Conservation (phyloP, 2,888 invertebrate genomes). For the Lutraria lutraria region DNA sequence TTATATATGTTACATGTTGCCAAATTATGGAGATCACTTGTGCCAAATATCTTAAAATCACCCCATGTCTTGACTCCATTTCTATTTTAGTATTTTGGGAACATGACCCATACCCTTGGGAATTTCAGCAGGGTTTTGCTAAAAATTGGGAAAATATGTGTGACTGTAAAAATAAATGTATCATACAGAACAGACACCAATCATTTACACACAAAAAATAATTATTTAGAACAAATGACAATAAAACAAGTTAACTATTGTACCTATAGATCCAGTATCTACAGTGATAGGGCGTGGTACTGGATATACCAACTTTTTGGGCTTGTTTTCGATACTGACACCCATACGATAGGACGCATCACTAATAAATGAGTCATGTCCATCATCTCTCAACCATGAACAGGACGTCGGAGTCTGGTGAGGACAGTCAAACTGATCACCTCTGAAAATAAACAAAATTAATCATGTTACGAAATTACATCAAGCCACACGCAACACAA, state of each 20-base stretch:
- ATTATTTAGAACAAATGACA: neutral
- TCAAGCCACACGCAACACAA: neutral
- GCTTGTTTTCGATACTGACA: conserved; percentile 68
- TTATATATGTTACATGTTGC: too few species aligned
- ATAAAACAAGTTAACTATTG: neutral
- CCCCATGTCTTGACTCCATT: too few species aligned
- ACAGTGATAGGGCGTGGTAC: conserved; percentile 50
- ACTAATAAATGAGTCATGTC: conserved; percentile 60
- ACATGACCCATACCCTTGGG: too few species aligned
- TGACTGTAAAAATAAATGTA: too few species aligned
- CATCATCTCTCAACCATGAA: conserved; percentile 69
- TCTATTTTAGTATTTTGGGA: too few species aligned
- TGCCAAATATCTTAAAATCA: too few species aligned
- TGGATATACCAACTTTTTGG: conserved; percentile 42
- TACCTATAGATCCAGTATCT: conserved; percentile 70
- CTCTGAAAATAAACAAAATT: conserved; percentile 39
- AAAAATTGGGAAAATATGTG: too few species aligned
- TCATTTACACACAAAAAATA: neutral
- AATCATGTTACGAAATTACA: neutral
- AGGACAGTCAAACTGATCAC: conserved; percentile 74
- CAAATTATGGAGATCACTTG: too few species aligned
- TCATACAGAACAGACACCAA: neutral
- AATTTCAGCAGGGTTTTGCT: too few species aligned
- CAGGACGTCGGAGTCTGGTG: conserved; percentile 75
- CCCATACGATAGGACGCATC: conserved; percentile 75